Percentiles rank a stretch among this genome's conserved stretches.
Conservation (phyloP, 2,113 vertebrate species). For the Chlorodrepanis virens region DNA sequence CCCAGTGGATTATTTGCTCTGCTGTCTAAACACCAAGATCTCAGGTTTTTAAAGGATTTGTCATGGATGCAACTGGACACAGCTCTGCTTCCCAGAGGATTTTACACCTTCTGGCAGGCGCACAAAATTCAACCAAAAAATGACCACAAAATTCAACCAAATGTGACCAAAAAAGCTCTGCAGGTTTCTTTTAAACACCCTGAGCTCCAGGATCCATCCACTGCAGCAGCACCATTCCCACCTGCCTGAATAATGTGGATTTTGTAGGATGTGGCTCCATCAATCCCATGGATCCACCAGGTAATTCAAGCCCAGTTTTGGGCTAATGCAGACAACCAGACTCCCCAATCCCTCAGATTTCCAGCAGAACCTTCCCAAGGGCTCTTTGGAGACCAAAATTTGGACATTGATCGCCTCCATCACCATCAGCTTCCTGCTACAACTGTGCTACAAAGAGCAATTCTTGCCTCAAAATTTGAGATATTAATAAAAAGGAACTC, state of each 20-base stretch:
- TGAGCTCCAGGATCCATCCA: neutral
- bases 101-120: neutral
- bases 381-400: neutral
- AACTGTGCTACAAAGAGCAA: neutral
- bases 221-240: neutral
- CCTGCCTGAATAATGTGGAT: neutral
- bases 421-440: neutral
- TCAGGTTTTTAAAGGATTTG: neutral
- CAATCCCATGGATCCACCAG: neutral
- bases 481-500: neutral
- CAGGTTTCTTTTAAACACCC: neutral
- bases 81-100: neutral
- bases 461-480: neutral
- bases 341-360: neutral
- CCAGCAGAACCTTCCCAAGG: neutral
- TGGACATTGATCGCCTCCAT: rapidly evolving
- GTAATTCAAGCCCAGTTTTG: neutral
- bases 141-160: rapidly evolving
- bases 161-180: neutral
- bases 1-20: neutral
- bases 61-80: neutral
- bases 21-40: neutral
- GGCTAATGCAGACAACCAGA: rapidly evolving
- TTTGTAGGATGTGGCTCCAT: rapidly evolving
- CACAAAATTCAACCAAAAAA: neutral